Evolutionary conservation across 2,888 invertebrate genomes (phyloP).

Genomic region (Epiblema foenella): DNA sequence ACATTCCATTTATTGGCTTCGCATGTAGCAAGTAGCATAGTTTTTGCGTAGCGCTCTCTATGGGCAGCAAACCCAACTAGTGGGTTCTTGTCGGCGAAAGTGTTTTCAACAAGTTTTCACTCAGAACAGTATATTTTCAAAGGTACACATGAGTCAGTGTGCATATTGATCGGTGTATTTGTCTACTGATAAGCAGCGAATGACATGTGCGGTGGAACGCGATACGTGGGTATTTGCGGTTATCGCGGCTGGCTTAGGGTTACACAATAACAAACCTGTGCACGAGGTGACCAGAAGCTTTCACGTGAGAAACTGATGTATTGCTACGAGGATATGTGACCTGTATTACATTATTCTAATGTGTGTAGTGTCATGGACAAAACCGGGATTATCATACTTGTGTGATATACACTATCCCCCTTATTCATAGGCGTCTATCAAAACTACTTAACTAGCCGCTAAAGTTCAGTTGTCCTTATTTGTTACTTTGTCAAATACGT

Average conservation of each 20-base stretch:
- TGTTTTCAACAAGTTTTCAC: background rate
- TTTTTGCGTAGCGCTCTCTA: background rate
- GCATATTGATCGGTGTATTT: constrained; percentile 40
- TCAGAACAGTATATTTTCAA: constrained; percentile 10
- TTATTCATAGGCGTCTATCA: no score
- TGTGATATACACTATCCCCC: no score
- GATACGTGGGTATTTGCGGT: constrained; percentile 38
- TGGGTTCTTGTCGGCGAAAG: background rate
- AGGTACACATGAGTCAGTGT: constrained; percentile 32
- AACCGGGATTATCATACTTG: no score
- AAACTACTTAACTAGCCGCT: no score
- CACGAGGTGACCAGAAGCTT: background rate
- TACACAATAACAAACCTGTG: constrained; percentile 4
- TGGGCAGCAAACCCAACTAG: background rate
- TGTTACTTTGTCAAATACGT: no score
- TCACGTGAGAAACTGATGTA: no score
- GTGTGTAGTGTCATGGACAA: no score
- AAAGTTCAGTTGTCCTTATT: no score
- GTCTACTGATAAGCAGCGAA: constrained; percentile 34
- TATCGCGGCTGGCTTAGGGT: constrained; percentile 37
- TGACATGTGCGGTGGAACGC: constrained; percentile 29
- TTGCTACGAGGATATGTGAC: no score
- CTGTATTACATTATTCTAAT: no score
- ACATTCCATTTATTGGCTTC: background rate
- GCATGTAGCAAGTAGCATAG: background rate